Evolutionary conservation across 2,113 vertebrate genomes (phyloP).

Genomic region (Motacilla alba): DNA sequence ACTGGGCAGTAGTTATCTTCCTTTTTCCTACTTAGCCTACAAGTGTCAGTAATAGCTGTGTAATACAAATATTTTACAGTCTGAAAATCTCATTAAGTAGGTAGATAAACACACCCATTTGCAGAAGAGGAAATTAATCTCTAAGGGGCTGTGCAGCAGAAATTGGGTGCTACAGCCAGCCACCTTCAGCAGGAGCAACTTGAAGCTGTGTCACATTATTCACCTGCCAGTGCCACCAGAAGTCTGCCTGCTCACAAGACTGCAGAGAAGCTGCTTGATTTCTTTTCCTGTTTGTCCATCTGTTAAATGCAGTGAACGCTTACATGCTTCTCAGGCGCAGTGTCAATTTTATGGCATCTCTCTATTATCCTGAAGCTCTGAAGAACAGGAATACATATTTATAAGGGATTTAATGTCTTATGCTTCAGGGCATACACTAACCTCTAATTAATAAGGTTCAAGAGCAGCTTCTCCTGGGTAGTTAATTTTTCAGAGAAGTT

Average conservation of each 20-base stretch:
- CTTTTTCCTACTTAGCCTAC: neutral
- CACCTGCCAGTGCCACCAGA: neutral
- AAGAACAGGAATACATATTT: constrained; percentile 27
- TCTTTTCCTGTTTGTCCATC: neutral
- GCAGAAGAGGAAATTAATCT: neutral
- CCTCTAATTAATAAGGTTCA: constrained; percentile 46
- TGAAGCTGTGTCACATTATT: neutral
- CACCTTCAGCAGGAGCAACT: neutral
- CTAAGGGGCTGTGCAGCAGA: neutral
- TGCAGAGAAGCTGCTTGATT: constrained; percentile 14
- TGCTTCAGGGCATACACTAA: constrained; percentile 22
- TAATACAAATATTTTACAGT: neutral
- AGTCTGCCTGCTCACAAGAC: neutral
- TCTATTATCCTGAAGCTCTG: neutral
- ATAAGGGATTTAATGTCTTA: constrained; percentile 22
- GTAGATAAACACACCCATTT: constrained; percentile 23
- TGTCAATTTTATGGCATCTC: constrained; percentile 7
- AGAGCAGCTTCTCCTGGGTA: neutral
- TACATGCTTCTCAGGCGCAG: neutral
- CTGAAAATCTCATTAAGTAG: constrained; percentile 24
- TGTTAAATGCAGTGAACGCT: neutral
- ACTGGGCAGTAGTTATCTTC: neutral
- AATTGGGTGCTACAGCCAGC: neutral
- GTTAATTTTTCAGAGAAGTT: neutral
- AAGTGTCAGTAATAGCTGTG: neutral